Percentiles rank a stretch among this genome's conserved stretches.
Evolutionary conservation across 2,113 vertebrate genomes (phyloP).

Genomic region (Paracanthobrama guichenoti): DNA sequence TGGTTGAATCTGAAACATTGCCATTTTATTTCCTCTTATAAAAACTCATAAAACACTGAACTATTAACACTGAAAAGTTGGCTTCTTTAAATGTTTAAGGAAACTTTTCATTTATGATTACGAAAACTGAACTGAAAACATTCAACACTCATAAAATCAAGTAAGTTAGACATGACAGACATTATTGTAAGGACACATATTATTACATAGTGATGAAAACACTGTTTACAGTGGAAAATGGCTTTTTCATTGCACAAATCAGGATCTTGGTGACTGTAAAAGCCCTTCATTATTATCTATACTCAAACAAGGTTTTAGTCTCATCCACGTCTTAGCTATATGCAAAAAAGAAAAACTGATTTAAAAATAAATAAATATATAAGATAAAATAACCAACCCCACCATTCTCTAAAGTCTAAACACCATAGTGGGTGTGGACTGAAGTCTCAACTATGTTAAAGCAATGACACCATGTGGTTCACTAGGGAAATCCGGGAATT

Average conservation of each 20-base stretch:
- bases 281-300: background rate
- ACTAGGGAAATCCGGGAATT: conserved; percentile 54
- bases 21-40: background rate
- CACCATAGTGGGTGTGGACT: conserved; percentile 26
- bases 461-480: conserved; percentile 51
- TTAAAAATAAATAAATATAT: background rate
- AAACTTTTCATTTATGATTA: background rate
- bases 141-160: background rate
- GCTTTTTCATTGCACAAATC: background rate
- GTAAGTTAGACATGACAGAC: too few relatives aligned
- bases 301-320: background rate
- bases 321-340: background rate
- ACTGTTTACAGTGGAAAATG: background rate
- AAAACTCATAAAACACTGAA: too few relatives aligned
- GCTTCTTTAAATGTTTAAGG: background rate
- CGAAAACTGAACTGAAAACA: background rate
- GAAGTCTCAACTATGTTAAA: conserved; percentile 38
- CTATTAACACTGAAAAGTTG: background rate
- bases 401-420: conserved; percentile 3
- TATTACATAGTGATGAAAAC: background rate
- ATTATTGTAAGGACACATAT: background rate
- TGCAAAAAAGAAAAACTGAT: background rate
- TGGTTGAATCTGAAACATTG: background rate
- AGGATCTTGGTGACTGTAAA: background rate
- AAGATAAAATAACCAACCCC: background rate